Conservation (phyloP, 2,888 invertebrate species). For the Invenusta paracnida region DNA sequence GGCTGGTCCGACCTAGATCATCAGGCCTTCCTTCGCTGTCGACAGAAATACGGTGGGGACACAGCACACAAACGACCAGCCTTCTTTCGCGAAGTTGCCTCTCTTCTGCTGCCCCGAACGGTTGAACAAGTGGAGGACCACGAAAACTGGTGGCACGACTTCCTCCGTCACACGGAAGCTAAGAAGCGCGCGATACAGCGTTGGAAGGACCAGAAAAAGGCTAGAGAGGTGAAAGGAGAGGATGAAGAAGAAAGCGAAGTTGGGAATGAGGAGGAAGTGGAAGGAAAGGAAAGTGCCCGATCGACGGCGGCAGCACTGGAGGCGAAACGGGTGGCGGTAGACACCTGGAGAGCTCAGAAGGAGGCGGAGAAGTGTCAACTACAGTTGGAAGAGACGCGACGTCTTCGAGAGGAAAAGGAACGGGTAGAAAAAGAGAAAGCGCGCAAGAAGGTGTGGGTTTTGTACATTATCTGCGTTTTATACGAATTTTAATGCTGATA, state of each 20-base stretch:
- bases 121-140: conserved; percentile 55
- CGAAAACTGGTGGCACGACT: conserved; percentile 58
- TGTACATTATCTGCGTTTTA: neutral
- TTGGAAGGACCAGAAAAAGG: conserved; percentile 56
- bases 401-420: conserved; percentile 49
- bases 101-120: conserved; percentile 54
- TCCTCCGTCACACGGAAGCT: conserved; percentile 52
- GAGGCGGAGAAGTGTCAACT: conserved; percentile 48
- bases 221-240: neutral
- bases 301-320: conserved; percentile 12
- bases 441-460: conserved; percentile 49
- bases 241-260: conserved; percentile 50
- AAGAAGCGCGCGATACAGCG: conserved; percentile 58
- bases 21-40: conserved; percentile 52
- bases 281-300: conserved; percentile 44
- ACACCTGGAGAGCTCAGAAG: conserved; percentile 39
- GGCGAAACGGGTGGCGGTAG: conserved; percentile 33
- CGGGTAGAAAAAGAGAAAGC: conserved; percentile 51
- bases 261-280: conserved; percentile 48
- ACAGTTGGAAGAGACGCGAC: conserved; percentile 51
- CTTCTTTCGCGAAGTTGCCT: conserved; percentile 53
- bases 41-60: neutral
- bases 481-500: no score
- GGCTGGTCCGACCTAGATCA: conserved; percentile 61
- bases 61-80: conserved; percentile 50